These are phyloP conservation scores for Trachymyrmex cornetzi DNA, from an alignment of 1,140 invertebrate species.

Conservation along the genomic window DNA sequence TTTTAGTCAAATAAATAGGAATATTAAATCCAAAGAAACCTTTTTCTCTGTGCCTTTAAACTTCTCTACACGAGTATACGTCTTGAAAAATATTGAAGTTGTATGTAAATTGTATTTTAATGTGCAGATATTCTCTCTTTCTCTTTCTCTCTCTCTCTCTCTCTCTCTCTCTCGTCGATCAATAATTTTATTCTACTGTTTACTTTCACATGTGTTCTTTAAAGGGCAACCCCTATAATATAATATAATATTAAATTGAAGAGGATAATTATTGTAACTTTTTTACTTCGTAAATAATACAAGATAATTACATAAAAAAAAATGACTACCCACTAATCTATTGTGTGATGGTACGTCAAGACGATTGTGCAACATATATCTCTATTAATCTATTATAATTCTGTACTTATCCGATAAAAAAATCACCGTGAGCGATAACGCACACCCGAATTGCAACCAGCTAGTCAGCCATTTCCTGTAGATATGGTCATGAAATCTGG, in stretches of 20 bases:
- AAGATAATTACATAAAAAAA: not conserved
- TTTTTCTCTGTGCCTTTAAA: not conserved
- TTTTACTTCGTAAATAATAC: not conserved
- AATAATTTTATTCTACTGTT: not conserved
- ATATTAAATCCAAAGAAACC: no score
- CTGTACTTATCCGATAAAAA: not conserved
- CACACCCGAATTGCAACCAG: not conserved
- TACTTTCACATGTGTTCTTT: not conserved
- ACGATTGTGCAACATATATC: not conserved
- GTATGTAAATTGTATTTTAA: not conserved
- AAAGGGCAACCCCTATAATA: not conserved
- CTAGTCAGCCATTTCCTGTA: conserved; percentile 37
- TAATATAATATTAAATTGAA: not conserved
- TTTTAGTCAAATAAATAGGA: no score
- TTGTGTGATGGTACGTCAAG: not conserved
- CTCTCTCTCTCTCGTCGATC: not conserved
- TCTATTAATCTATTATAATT: not conserved
- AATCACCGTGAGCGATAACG: not conserved
- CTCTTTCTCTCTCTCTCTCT: no score
- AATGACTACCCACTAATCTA: not conserved
- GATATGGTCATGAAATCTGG: conserved; percentile 73
- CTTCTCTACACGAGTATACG: not conserved
- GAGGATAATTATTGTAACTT: not conserved
- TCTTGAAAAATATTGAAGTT: not conserved
- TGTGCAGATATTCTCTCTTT: not conserved